These are phyloP conservation scores for Xenentodon cancila DNA, from an alignment of 2,797 vertebrate genomes.

Conservation along the genomic window DNA sequence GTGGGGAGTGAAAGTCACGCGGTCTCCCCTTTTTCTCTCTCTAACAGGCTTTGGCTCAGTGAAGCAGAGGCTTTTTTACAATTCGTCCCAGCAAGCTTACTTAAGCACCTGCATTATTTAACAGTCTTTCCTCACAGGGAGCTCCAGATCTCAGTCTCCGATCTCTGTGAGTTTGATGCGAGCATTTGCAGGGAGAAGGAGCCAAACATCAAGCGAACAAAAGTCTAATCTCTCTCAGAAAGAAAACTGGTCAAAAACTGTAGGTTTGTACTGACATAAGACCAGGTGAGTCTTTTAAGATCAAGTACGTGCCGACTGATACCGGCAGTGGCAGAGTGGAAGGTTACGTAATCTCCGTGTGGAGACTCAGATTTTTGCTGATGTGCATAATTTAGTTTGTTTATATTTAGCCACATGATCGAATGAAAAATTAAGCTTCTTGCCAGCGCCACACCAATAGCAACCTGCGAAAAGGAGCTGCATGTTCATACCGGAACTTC, in stretches of 20 bases:
- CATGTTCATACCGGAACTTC: too few relatives aligned
- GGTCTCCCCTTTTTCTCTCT: conserved; percentile 1
- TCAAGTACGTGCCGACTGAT: conserved; percentile 20
- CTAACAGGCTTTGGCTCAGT: conserved; percentile 60
- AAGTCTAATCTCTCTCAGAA: not conserved
- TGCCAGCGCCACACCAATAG: too few relatives aligned
- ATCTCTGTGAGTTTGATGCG: conserved; percentile 48
- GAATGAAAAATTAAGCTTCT: too few relatives aligned
- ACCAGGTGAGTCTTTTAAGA: conserved; percentile 18
- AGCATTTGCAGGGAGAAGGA: conserved; percentile 28
- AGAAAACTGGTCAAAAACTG: not conserved
- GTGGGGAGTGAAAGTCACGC: conserved; percentile 44
- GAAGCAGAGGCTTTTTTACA: conserved; percentile 55
- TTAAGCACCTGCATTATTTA: conserved; percentile 82
- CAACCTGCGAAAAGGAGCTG: too few relatives aligned
- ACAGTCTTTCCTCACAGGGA: conserved; percentile 61
- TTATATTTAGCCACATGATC: too few relatives aligned
- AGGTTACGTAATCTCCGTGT: too few relatives aligned
- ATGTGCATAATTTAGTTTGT: too few relatives aligned
- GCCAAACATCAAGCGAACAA: not conserved
- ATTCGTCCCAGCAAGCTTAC: conserved; percentile 73
- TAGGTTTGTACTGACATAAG: conserved; percentile 9
- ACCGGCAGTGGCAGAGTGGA: not conserved
- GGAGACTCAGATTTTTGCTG: too few relatives aligned
- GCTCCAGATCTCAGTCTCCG: conserved; percentile 31